Conservation (phyloP, 2,888 invertebrate genomes). For the Cataglyphis cursor region DNA sequence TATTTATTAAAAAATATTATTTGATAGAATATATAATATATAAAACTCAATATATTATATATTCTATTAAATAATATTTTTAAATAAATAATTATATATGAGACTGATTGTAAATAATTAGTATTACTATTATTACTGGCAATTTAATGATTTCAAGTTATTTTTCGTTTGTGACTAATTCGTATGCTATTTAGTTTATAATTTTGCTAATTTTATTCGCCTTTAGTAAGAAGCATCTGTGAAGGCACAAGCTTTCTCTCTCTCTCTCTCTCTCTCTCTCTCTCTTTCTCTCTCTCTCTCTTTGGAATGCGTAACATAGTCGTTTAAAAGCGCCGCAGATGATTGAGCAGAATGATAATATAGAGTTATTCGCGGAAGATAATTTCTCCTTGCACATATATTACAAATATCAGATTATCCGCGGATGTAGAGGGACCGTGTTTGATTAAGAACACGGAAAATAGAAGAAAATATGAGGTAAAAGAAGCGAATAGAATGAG, state of each 20-base stretch:
- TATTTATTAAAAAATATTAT: neutral
- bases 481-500: neutral
- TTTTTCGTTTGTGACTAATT: constrained; percentile 19
- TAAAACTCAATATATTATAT: neutral
- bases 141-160: neutral
- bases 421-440: constrained; percentile 24
- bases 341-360: constrained; percentile 47
- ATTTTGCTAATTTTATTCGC: constrained; percentile 36
- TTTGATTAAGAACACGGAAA: constrained; percentile 48
- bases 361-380: constrained; percentile 53
- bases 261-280: too few species aligned
- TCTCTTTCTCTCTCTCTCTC: too few species aligned
- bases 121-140: neutral
- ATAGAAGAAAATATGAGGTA: constrained; percentile 24
- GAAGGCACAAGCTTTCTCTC: neutral
- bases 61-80: neutral
- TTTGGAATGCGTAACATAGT: constrained; percentile 22
- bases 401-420: constrained; percentile 36
- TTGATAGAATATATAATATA: neutral
- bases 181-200: constrained; percentile 23
- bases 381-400: constrained; percentile 27
- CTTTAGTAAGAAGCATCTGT: constrained; percentile 11
- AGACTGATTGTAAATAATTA: neutral
- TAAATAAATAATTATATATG: neutral
- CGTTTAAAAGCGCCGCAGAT: constrained; percentile 41